Evolutionary conservation across 2,113 vertebrate genomes (phyloP), one percentile per base, ranked within the genome.

Genomic region (Chascanopsetta lugubris): DNA sequence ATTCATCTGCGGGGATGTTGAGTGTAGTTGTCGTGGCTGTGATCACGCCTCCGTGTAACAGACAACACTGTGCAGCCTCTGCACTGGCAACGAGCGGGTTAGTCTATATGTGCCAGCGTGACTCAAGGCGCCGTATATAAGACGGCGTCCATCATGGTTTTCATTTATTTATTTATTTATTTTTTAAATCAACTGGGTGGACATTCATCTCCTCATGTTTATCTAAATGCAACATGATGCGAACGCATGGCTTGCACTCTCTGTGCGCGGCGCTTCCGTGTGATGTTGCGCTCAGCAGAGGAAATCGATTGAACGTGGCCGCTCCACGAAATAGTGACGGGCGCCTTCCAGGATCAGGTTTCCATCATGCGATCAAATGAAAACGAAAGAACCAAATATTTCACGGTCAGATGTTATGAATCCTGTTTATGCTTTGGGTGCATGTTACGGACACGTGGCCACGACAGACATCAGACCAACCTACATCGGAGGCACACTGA

Each of bases 1-100:
- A 61, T 48, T 72, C 22, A 73, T 55, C 53, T 15, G 45, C 43
- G 42, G 62, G 51, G 74, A 50, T 60, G 20, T 66, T 43, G 46
- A 64, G 51, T 17, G 15, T 24, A 13, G 4, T 34, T 56, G 48
- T 27, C 60, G 48, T 36, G 30, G 45, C 47, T 51, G 17, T 47
- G 38, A 25, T 1, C 36, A 38, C 57, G 64, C 11, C 3, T 60
- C 64, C 61, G 5, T 26, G 12, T 29, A 34, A 10, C 26, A 12
- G 25, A 22, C 26, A 25, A 18, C 17, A 18, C 45, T 61, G n/a
- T 36, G 2, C 8, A 42, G 40, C 54, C 20, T 1, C 25, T 8
- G 10, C 36, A 15, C 5, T 38, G 12, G 51, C n/a, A 48, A 42
- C 36, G 17, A 40, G 20, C 53, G 48, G 27, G 68, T 47, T 43